These are phyloP conservation scores for Trichopria drosophilae DNA, from an alignment of 2,888 invertebrate genomes.

Conservation along the genomic window DNA sequence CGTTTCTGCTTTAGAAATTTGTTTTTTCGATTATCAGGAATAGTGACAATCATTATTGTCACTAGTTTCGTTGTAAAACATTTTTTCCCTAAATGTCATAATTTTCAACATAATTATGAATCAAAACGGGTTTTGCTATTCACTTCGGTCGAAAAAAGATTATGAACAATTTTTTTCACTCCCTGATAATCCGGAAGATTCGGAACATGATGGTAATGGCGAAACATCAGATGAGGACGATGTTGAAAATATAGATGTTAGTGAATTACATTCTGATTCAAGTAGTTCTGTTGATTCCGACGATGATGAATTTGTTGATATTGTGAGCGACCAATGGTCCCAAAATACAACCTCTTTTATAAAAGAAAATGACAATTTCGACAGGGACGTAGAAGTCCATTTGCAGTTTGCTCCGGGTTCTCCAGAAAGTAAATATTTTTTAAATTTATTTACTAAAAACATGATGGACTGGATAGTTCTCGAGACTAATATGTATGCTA, in stretches of 20 bases:
- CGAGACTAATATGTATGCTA: slow-evolving; percentile 21
- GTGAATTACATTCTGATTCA: slow-evolving; percentile 4
- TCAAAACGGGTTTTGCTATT: slow-evolving; percentile 1
- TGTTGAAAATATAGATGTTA: slow-evolving; percentile 2
- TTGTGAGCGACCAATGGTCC: slow-evolving; percentile 4
- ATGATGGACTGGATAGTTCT: slow-evolving; percentile 6
- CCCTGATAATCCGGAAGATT: slow-evolving; percentile 5
- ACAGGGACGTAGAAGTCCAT: slow-evolving; percentile 5
- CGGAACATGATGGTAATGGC: slow-evolving; percentile 2
- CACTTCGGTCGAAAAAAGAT: slow-evolving; percentile 4
- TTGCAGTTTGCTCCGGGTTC: slow-evolving; percentile 4
- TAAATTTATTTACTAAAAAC: slow-evolving; percentile 4
- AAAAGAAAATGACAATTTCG: slow-evolving; percentile 4
- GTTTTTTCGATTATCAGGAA: slow-evolving; percentile 5
- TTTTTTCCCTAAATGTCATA: slow-evolving; percentile 2
- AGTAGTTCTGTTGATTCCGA: background rate
- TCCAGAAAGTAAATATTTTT: too few species aligned
- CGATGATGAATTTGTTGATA: background rate
- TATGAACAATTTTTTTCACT: slow-evolving; percentile 3
- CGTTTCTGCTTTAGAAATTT: slow-evolving; percentile 5
- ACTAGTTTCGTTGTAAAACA: slow-evolving; percentile 5
- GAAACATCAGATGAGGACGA: slow-evolving; percentile 4
- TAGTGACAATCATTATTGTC: slow-evolving; percentile 5
- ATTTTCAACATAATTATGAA: slow-evolving; percentile 5
- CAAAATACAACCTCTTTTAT: slow-evolving; percentile 4